These are phyloP conservation scores for Holotrichia oblita DNA, from an alignment of 1,140 invertebrate species.

Conservation along the genomic window DNA sequence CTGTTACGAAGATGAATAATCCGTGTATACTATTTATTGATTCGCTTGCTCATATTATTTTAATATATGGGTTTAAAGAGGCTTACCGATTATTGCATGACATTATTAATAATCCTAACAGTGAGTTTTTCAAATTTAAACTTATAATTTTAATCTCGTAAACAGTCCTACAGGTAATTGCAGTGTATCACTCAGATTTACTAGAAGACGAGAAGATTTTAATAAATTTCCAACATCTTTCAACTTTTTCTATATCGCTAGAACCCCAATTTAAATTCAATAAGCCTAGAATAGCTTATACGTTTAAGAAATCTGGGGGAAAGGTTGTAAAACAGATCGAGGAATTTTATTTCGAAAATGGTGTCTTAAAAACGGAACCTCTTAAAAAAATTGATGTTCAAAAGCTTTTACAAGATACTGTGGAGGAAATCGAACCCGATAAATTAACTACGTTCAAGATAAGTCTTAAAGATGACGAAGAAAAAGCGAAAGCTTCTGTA, in stretches of 20 bases:
- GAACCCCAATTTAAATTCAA: constrained; percentile 55
- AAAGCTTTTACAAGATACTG: constrained; percentile 58
- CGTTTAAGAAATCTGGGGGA: constrained; percentile 61
- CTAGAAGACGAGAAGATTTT: constrained; percentile 59
- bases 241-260: constrained; percentile 61
- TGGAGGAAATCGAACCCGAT: constrained; percentile 57
- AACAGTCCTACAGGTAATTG: constrained; percentile 62
- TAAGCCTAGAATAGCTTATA: constrained; percentile 60
- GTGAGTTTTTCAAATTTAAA: constrained; percentile 37
- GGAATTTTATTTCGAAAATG: constrained; percentile 62
- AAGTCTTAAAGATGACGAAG: constrained; percentile 65
- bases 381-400: constrained; percentile 59
- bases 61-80: constrained; percentile 49
- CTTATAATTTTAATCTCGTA: constrained; percentile 43
- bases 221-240: constrained; percentile 62
- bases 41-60: constrained; percentile 56
- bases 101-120: constrained; percentile 50
- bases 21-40: constrained; percentile 55
- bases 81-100: constrained; percentile 51
- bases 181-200: constrained; percentile 65
- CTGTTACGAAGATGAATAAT: constrained; percentile 37
- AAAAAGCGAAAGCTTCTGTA: constrained; percentile 64
- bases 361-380: constrained; percentile 59
- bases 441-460: constrained; percentile 69
- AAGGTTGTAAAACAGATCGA: constrained; percentile 63